Percentiles rank a stretch among this genome's conserved stretches.
These are phyloP conservation scores for Calypte anna DNA, from an alignment of 2,113 vertebrate genomes.

Conservation along the genomic window DNA sequence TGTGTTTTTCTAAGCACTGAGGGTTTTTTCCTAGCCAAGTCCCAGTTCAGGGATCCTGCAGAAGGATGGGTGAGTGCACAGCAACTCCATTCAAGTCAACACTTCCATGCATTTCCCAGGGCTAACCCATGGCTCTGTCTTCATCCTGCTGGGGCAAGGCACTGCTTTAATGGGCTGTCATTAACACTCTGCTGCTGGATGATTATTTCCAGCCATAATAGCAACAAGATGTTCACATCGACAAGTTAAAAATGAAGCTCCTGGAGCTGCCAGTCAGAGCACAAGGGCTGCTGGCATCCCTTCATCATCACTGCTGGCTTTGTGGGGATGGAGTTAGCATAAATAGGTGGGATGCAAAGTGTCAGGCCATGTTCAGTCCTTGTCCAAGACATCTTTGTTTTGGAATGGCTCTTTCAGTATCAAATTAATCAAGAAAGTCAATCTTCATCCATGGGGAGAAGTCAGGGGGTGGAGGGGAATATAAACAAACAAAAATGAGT, in stretches of 20 bases:
- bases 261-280: conserved; percentile 4
- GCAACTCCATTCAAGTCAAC: background rate
- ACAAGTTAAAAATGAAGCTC: background rate
- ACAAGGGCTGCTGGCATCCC: background rate
- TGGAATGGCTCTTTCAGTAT: background rate
- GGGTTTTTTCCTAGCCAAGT: background rate
- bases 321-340: background rate
- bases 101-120: background rate
- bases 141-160: background rate
- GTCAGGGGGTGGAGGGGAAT: background rate
- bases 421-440: background rate
- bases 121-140: background rate
- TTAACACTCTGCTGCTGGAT: background rate
- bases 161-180: background rate
- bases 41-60: background rate
- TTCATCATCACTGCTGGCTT: background rate
- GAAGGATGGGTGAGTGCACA: background rate
- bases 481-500: fast-evolving
- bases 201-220: conserved; percentile 4
- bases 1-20: background rate
- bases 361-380: background rate
- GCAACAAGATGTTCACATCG: background rate
- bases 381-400: background rate
- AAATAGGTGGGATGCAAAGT: background rate
- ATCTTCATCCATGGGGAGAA: background rate